Evolutionary conservation across 53 echinoderm and acorn worm genomes (phyloP), one percentile per base, ranked within the genome.

Genomic region (Glandiceps talaboti): DNA sequence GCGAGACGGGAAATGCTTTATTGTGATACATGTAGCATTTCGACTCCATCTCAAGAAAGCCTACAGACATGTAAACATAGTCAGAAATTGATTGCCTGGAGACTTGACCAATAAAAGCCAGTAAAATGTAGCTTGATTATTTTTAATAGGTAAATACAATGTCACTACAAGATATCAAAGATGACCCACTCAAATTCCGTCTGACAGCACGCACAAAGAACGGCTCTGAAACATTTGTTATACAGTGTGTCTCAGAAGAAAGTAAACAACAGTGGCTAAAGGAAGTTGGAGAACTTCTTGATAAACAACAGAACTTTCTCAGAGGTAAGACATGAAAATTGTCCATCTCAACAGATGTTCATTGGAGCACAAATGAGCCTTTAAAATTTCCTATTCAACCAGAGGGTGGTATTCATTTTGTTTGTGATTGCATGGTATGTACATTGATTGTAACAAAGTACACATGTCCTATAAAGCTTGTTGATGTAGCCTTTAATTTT

Each of bases 251-350:
- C 73, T 89, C 87, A 25, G 86, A 89, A 14, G 93, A 89, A 30
- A 85, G 86, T 74, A 99, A 99, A 76, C 33, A 79, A 14, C 91
- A 82, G 25, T 99, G 99, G 99, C 85, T 91, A 25, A 84, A 83
- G 30, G 89, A 99, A 76, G 82, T 99, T 28, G 79, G 85, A n/a
- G 78, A 89, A 45, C 84, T 94, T 26, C 81, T 91, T 30, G 85
- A 91, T 32, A 90, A 93, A 45, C 99, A 97, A 81, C 89, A 88
- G 33, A 86, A 97, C 82, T 89, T 97, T 74, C 88, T 99, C 14
- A 93, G 90, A 94, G 99, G 99, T 99, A 72, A 78, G 85, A 45
- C n/a, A n/a, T n/a, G n/a, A n/a, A n/a, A n/a, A n/a, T n/a, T n/a
- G n/a, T n/a, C n/a, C n/a, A n/a, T n/a, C n/a, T n/a, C n/a, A n/a